Conservation (phyloP, 2,113 vertebrate species). For the Thomomys bottae region DNA sequence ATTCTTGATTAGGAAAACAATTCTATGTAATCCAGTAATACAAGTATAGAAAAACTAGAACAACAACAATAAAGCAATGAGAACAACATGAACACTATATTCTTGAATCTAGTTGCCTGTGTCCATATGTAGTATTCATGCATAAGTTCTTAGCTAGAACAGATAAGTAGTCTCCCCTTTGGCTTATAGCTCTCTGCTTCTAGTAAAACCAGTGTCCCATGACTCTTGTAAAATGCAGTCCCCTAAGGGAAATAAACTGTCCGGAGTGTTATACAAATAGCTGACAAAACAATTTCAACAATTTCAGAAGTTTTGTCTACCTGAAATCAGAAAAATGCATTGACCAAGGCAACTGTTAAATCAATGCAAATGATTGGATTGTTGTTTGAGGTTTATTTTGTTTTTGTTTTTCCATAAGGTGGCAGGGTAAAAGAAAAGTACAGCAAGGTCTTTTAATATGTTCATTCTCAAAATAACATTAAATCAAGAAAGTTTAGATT, state of each 20-base stretch:
- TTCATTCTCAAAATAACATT: too few relatives aligned
- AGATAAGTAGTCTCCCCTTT: neutral
- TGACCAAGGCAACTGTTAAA: neutral
- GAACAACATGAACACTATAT: neutral
- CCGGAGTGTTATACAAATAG: neutral
- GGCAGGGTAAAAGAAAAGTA: neutral
- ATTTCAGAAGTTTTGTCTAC: neutral
- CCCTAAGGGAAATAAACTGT: neutral
- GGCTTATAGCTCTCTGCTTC: neutral
- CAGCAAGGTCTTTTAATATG: neutral
- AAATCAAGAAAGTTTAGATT: neutral
- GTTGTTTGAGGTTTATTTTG: neutral
- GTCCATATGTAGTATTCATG: neutral
- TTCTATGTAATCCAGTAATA: neutral
- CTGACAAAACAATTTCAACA: neutral
- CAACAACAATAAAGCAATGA: too few relatives aligned
- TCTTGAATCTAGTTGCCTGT: neutral
- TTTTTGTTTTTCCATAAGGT: conserved; percentile 3
- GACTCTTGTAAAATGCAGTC: neutral
- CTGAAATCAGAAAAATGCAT: neutral
- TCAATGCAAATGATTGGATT: neutral
- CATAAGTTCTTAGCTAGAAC: neutral
- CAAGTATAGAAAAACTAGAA: neutral
- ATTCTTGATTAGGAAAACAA: conserved; percentile 64
- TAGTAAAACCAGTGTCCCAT: neutral